phyloP scores from a whole-genome alignment of 2,113 vertebrate genomes.

The Tetraodon nigroviridis region DNA sequence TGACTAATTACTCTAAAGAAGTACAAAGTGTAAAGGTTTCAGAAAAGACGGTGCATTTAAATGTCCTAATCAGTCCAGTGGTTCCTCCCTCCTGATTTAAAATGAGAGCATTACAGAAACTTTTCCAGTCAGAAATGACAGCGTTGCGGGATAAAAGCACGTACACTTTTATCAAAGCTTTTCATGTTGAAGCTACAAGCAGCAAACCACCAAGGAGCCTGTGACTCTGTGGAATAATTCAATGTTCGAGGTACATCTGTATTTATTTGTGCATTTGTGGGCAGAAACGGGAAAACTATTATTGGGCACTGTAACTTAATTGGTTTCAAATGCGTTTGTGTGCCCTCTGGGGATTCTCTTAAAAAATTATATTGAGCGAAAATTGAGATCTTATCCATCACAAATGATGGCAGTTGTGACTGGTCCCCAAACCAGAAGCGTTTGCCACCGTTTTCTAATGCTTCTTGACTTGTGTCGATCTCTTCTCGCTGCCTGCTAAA shows the following conservation, averaged over 20 bases:
- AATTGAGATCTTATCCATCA: not conserved
- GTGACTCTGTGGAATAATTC: too few species aligned
- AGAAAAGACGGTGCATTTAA: slow-evolving; percentile 33
- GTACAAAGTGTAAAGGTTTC: slow-evolving; percentile 23
- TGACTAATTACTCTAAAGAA: slow-evolving; percentile 44
- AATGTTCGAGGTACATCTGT: not conserved
- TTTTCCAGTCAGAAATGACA: slow-evolving; percentile 15
- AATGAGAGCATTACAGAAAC: slow-evolving; percentile 32
- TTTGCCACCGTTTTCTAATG: slow-evolving; percentile 52
- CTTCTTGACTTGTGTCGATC: slow-evolving; percentile 51
- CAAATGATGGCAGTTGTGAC: not conserved
- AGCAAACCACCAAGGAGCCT: too few species aligned
- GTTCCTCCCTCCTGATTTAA: slow-evolving; percentile 20
- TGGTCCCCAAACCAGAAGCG: slow-evolving; percentile 2
- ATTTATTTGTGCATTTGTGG: not conserved
- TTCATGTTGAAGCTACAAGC: too few species aligned
- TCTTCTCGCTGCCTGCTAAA: slow-evolving; percentile 49
- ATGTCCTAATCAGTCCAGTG: slow-evolving; percentile 39
- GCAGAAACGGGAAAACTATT: slow-evolving; percentile 1
- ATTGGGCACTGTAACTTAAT: slow-evolving; percentile 24
- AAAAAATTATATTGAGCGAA: not conserved
- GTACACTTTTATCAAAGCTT: too few species aligned
- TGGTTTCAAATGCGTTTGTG: slow-evolving; percentile 19
- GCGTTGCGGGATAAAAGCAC: slow-evolving; percentile 3
- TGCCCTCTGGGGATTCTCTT: slow-evolving; percentile 7